Evolutionary conservation across 2,888 invertebrate species (phyloP).

Genomic region (Agriopis leucophaearia): DNA sequence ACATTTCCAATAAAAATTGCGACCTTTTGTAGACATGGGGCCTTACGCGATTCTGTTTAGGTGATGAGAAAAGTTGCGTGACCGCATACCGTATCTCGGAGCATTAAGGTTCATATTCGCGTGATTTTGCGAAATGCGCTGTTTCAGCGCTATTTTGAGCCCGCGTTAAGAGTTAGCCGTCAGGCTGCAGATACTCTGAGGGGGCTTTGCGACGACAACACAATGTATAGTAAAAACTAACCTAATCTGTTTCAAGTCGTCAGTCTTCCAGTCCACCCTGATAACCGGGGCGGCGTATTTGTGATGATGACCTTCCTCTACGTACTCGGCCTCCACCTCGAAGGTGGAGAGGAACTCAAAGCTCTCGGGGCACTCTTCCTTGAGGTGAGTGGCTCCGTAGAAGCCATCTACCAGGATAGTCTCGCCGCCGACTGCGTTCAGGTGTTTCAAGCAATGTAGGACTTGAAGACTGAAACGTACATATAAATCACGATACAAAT

Average conservation of each 20-base stretch:
- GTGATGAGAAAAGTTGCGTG: too few species aligned
- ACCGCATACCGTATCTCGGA: too few species aligned
- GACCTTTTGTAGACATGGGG: too few species aligned
- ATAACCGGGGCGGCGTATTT: slow-evolving; percentile 87
- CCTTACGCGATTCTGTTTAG: too few species aligned
- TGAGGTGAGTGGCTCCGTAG: slow-evolving; percentile 87
- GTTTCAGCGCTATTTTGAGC: too few species aligned
- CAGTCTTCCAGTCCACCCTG: slow-evolving; percentile 80
- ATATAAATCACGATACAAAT: background rate
- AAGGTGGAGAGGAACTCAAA: slow-evolving; percentile 87
- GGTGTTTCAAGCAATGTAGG: slow-evolving; percentile 76
- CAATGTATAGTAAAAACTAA: slow-evolving; percentile 49
- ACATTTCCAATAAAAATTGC: too few species aligned
- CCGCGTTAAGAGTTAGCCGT: too few species aligned
- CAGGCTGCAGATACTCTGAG: too few species aligned
- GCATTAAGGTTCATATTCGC: background rate
- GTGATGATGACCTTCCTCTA: slow-evolving; percentile 88
- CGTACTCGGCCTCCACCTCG: slow-evolving; percentile 88
- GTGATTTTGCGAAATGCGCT: too few species aligned
- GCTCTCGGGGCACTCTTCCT: slow-evolving; percentile 80
- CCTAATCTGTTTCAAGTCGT: slow-evolving; percentile 88
- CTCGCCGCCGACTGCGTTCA: slow-evolving; percentile 89
- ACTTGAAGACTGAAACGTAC: slow-evolving; percentile 71
- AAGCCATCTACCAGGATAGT: slow-evolving; percentile 92
- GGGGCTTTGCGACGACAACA: too few species aligned